These are phyloP conservation scores for Drosophila helvetica DNA, from an alignment of 2,888 invertebrate genomes.

Conservation along the genomic window DNA sequence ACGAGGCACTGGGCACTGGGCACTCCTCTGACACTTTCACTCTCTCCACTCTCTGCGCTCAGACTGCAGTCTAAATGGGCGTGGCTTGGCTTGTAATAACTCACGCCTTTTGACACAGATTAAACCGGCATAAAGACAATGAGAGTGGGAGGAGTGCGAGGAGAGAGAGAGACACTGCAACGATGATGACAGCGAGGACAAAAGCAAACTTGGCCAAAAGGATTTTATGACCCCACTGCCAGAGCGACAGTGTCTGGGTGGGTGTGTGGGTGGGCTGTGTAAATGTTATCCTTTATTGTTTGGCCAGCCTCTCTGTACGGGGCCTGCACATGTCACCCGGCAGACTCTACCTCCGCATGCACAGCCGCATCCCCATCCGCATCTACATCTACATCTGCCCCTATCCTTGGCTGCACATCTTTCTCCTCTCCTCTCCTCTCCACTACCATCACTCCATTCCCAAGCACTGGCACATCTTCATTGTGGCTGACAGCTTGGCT, in stretches of 20 bases:
- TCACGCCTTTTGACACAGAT: slow-evolving; percentile 80
- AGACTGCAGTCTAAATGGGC: slow-evolving; percentile 50
- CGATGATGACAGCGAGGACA: slow-evolving; percentile 71
- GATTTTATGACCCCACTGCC: slow-evolving; percentile 63
- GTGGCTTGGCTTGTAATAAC: slow-evolving; percentile 75
- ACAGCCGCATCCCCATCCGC: slow-evolving; percentile 3
- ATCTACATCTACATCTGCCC: slow-evolving; percentile 12
- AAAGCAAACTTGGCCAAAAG: slow-evolving; percentile 75
- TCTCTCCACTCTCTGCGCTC: not conserved
- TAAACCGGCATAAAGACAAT: slow-evolving; percentile 78
- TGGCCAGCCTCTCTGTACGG: slow-evolving; percentile 46
- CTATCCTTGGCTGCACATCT: slow-evolving; percentile 1
- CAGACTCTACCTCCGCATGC: slow-evolving; percentile 25
- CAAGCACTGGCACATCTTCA: slow-evolving; percentile 55
- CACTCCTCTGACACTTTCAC: slow-evolving; percentile 8
- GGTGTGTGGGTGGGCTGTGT: slow-evolving; percentile 52
- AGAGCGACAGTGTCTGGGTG: slow-evolving; percentile 24
- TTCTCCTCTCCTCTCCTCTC: too few relatives aligned
- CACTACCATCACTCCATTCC: too few relatives aligned
- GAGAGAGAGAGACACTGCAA: slow-evolving; percentile 28
- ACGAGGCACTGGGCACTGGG: not conserved
- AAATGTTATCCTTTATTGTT: slow-evolving; percentile 77
- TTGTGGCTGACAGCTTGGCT: slow-evolving; percentile 71
- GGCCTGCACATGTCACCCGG: slow-evolving; percentile 51
- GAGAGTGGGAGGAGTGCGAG: slow-evolving; percentile 54